Base-by-base conservation (phyloP, 2,888 invertebrate genomes). In the Mesochorus sp. region DNA sequence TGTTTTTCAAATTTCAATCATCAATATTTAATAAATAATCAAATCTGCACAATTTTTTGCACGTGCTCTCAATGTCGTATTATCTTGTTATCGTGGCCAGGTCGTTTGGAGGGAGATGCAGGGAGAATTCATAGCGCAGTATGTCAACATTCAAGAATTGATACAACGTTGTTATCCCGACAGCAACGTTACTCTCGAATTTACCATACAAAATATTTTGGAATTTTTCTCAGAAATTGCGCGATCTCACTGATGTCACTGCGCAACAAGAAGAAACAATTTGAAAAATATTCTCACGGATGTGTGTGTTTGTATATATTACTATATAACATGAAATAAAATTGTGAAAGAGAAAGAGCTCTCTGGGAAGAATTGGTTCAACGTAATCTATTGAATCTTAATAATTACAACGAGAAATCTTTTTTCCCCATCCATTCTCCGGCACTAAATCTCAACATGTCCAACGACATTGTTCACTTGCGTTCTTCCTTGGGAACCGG, bases 91-190 rank as follows among this genome's bases (percentile, higher is more conserved):
- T n/a, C n/a, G n/a, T n/a, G n/a, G 87, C 4, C 92, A 97, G 94
- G 99, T 99, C 61, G 99, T 99, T 73, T 99, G 99, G 99, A 95
- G 98, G 89, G 97, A 98, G 85, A 99, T 99, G 99, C 99, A 99
- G 93, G 98, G 99, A 91, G 99, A 99, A 93, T 99, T 99, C 92
- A 96, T 99, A 85, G 95, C 96, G 84, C 99, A 99, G 91, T 98
- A 99, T 92, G 97, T 97, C 91, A 94, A 96, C 85, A 95, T 99
- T 84, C 97, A 98, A 92, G 96, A 96, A 84, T 94, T 98, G 84
- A 97, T 99, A 88, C 96, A 96, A 86, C 95, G 97, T 84, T 99
- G 99, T 92, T 99, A 99, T 93, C 98, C 98, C 10, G 98, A 97
- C 81, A 96, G 98, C 51, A 97, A 97, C 93, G 96, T 99, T 81